Conservation (phyloP, 1,140 invertebrate genomes). For the Euglossa dilemma region DNA sequence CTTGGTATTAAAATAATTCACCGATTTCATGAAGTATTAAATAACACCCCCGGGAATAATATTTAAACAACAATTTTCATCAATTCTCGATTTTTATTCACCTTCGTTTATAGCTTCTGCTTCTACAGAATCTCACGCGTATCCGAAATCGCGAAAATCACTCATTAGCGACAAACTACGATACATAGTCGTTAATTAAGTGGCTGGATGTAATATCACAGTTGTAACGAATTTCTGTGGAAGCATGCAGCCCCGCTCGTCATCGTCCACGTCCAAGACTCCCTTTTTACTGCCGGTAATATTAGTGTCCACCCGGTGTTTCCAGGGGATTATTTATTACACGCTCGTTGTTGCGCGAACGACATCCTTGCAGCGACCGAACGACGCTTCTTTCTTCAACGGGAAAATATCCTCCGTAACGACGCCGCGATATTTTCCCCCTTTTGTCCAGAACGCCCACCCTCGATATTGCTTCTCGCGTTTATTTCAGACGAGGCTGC, state of each 20-base stretch:
- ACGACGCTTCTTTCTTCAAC: constrained; percentile 39
- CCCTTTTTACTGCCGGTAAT: constrained; percentile 53
- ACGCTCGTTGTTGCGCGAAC: constrained; percentile 46
- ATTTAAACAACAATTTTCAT: no score
- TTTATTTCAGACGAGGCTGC: neutral
- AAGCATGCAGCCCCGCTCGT: no score
- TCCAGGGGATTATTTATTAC: constrained; percentile 60
- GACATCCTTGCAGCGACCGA: constrained; percentile 21
- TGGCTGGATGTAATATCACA: neutral
- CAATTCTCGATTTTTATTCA: no score
- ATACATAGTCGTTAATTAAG: neutral
- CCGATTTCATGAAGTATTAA: no score
- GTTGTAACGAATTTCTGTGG: neutral
- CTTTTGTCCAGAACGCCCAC: neutral
- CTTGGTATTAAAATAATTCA: no score
- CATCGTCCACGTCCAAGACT: constrained; percentile 9
- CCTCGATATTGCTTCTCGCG: constrained; percentile 30
- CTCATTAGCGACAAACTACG: no score
- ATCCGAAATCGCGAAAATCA: no score
- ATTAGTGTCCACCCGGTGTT: constrained; percentile 41
- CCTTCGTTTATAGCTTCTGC: no score
- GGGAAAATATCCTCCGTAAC: constrained; percentile 34
- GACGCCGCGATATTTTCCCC: constrained; percentile 12
- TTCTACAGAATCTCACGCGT: no score
- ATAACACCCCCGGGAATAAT: no score